Percentiles rank a stretch among this genome's conserved stretches.
phyloP scores from a whole-genome alignment of 64 coral and sea anemone species.

The Dendrophyllia cribrosa region DNA sequence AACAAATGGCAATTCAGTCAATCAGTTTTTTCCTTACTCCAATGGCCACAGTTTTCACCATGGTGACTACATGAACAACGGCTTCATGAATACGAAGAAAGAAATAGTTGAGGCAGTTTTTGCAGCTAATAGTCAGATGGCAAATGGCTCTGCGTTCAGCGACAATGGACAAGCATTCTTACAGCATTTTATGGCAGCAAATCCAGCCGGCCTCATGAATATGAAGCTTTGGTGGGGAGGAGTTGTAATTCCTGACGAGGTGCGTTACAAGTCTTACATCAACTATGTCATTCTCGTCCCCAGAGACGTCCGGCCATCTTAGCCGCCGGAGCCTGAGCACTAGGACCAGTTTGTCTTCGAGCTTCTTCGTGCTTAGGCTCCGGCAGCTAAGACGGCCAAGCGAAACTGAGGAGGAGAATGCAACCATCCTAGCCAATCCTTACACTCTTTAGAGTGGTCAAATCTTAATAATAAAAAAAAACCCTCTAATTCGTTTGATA shows the following conservation, averaged over 20 bases:
- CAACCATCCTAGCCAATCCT: too few relatives aligned
- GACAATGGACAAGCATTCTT: neutral
- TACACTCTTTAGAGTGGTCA: too few relatives aligned
- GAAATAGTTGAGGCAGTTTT: neutral
- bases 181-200: conserved; percentile 15
- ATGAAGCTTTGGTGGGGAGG: conserved; percentile 17
- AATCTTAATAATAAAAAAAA: too few relatives aligned
- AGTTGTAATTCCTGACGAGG: neutral
- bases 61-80: neutral
- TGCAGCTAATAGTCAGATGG: neutral
- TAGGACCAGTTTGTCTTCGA: too few relatives aligned
- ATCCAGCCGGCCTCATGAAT: neutral
- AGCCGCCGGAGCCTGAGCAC: too few relatives aligned
- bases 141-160: neutral
- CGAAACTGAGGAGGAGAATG: too few relatives aligned
- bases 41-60: neutral
- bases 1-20: neutral
- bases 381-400: too few relatives aligned
- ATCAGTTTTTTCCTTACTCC: neutral
- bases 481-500: too few relatives aligned
- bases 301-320: too few relatives aligned
- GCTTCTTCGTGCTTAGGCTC: too few relatives aligned
- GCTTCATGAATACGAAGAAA: neutral
- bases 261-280: neutral
- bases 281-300: too few relatives aligned